These are phyloP conservation scores for Diabrotica virgifera DNA, from an alignment of 1,140 invertebrate species.

Conservation along the genomic window DNA sequence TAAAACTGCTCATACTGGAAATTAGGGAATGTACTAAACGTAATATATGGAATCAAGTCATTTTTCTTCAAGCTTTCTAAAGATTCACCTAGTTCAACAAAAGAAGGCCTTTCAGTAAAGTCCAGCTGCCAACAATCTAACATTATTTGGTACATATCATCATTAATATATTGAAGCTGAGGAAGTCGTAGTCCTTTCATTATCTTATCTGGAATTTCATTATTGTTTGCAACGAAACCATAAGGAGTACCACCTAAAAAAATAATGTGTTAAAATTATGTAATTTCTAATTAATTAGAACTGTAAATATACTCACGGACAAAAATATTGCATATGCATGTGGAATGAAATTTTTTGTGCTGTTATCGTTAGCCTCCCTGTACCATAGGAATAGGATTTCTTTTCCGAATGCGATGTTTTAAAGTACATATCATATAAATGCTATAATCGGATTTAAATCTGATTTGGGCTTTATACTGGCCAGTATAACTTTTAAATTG, in stretches of 20 bases:
- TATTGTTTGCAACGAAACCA: conserved; percentile 60
- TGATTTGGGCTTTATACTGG: too few species aligned
- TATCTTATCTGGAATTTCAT: conserved; percentile 68
- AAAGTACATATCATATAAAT: too few species aligned
- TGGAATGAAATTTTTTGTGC: too few species aligned
- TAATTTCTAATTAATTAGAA: too few species aligned
- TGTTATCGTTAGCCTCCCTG: too few species aligned
- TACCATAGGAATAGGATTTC: too few species aligned
- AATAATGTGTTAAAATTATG: background rate
- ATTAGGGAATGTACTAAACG: conserved; percentile 36
- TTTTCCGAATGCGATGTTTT: too few species aligned
- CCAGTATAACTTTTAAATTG: too few species aligned
- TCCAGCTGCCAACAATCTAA: conserved; percentile 83
- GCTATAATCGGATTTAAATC: too few species aligned
- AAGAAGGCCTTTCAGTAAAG: conserved; percentile 71
- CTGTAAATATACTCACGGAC: too few species aligned
- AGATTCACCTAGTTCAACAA: conserved; percentile 56
- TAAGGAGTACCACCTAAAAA: conserved; percentile 71
- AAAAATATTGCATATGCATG: too few species aligned
- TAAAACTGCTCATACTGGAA: conserved; percentile 46
- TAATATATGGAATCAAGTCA: conserved; percentile 27
- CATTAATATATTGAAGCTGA: conserved; percentile 68
- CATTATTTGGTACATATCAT: conserved; percentile 79
- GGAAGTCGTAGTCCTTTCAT: conserved; percentile 65
- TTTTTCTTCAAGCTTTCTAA: conserved; percentile 37